These are phyloP conservation scores for Stegophylla sp. DNA, from an alignment of 2,888 invertebrate species.

Conservation along the genomic window DNA sequence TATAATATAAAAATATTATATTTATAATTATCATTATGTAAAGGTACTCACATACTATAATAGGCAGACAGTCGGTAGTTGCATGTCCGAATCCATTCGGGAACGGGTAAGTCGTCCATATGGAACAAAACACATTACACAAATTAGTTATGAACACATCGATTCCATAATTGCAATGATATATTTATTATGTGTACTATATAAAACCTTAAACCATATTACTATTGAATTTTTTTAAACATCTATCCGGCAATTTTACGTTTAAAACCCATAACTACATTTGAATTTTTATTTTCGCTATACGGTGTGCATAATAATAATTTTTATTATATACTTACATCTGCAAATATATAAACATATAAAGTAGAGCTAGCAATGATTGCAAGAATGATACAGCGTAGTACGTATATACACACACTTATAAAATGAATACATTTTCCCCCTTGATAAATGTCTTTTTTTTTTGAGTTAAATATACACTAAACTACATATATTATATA, in stretches of 20 bases:
- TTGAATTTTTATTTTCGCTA: not conserved
- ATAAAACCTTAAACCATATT: not conserved
- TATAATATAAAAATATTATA: not conserved
- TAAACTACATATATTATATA: not conserved
- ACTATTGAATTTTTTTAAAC: not conserved
- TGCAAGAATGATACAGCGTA: slow-evolving; percentile 7
- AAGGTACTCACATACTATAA: slow-evolving; percentile 53
- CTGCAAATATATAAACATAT: not conserved
- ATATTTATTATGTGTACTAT: not conserved
- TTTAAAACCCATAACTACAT: slow-evolving; percentile 1
- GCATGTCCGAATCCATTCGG: slow-evolving; percentile 40
- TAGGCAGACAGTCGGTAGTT: not conserved
- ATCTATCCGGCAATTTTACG: not conserved
- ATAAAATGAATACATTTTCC: slow-evolving; percentile 21
- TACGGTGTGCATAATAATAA: not conserved
- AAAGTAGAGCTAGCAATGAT: not conserved
- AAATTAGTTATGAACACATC: slow-evolving; percentile 25
- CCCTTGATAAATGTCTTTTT: slow-evolving; percentile 38
- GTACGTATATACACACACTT: not conserved
- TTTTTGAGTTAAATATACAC: not conserved
- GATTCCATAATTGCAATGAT: not conserved
- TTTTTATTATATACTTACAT: not conserved
- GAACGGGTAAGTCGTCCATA: slow-evolving; percentile 24
- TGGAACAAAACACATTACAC: slow-evolving; percentile 43
- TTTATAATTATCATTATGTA: not conserved